Conservation (phyloP, 2,797 vertebrate genomes). For the Masticophis lateralis region DNA sequence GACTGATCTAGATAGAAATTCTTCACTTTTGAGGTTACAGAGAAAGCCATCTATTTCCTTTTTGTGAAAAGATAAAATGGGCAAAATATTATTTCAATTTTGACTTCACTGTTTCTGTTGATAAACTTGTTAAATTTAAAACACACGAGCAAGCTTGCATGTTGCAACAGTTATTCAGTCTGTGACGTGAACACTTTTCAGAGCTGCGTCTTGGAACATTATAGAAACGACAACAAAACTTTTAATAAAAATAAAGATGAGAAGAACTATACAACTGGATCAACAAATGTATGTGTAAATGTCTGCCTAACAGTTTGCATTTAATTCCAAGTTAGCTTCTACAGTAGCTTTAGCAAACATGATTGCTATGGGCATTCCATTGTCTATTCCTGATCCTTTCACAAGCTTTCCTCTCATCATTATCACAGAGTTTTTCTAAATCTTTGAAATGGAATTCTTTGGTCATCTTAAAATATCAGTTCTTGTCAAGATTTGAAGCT, state of each 20-base stretch:
- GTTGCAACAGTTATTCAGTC: neutral
- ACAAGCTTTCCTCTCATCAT: neutral
- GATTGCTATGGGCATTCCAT: neutral
- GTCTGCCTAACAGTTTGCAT: neutral
- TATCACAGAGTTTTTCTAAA: constrained; percentile 4
- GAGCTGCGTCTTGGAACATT: constrained; percentile 5
- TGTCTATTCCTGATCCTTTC: constrained; percentile 17
- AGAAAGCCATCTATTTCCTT: neutral
- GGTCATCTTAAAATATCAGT: constrained; percentile 8
- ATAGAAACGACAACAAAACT: constrained; percentile 8
- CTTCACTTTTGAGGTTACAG: neutral
- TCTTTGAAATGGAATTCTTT: constrained; percentile 31
- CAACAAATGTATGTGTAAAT: neutral
- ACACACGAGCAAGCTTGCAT: neutral
- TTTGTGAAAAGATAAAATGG: neutral
- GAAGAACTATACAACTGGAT: neutral
- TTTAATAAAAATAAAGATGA: neutral
- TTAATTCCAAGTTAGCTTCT: neutral
- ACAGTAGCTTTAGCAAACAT: neutral
- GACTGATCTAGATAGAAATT: neutral
- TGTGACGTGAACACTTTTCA: accelerated
- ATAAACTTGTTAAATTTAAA: neutral
- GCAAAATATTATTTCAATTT: neutral
- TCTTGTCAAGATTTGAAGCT: constrained; percentile 34
- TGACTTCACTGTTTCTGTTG: neutral